A percentile compares a stretch with the other conserved stretches of the same genome.
These are phyloP conservation scores for Dysmachus trigonus DNA, from an alignment of 2,888 invertebrate species.

Conservation along the genomic window DNA sequence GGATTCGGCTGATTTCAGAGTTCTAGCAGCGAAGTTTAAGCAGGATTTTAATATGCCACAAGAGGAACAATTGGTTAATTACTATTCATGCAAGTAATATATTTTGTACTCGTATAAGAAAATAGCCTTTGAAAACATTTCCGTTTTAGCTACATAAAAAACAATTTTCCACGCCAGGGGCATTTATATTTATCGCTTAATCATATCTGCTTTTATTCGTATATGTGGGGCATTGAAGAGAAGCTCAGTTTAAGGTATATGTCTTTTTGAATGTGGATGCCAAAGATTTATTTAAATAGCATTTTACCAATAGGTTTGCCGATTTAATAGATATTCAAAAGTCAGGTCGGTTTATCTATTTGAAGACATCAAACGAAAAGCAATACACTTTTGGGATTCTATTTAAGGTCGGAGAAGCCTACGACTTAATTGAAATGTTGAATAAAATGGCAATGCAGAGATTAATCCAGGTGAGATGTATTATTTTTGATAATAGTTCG, in stretches of 20 bases:
- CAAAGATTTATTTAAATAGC: neutral
- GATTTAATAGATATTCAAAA: constrained; percentile 79
- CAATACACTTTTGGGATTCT: constrained; percentile 93
- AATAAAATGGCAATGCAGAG: constrained; percentile 97
- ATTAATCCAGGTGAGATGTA: constrained; percentile 60
- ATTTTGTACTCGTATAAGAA: neutral
- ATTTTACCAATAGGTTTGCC: constrained; percentile 68
- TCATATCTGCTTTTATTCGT: constrained; percentile 95
- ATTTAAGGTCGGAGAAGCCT: constrained; percentile 87
- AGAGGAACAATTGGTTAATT: constrained; percentile 96
- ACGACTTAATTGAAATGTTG: constrained; percentile 90
- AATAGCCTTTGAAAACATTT: neutral
- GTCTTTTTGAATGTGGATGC: neutral
- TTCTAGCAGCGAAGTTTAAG: constrained; percentile 88
- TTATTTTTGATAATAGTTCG: neutral
- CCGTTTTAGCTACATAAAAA: constrained; percentile 86
- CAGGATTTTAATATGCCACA: constrained; percentile 88
- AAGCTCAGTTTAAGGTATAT: constrained; percentile 88
- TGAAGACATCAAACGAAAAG: constrained; percentile 82
- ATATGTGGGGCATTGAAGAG: constrained; percentile 90
- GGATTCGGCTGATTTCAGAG: constrained; percentile 68
- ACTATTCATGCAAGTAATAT: constrained; percentile 88
- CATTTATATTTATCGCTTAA: constrained; percentile 97
- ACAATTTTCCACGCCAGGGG: constrained; percentile 92
- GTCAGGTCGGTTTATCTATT: constrained; percentile 82